These are phyloP conservation scores for Stegostoma tigrinum DNA, from an alignment of 2,113 vertebrate genomes.

Conservation along the genomic window DNA sequence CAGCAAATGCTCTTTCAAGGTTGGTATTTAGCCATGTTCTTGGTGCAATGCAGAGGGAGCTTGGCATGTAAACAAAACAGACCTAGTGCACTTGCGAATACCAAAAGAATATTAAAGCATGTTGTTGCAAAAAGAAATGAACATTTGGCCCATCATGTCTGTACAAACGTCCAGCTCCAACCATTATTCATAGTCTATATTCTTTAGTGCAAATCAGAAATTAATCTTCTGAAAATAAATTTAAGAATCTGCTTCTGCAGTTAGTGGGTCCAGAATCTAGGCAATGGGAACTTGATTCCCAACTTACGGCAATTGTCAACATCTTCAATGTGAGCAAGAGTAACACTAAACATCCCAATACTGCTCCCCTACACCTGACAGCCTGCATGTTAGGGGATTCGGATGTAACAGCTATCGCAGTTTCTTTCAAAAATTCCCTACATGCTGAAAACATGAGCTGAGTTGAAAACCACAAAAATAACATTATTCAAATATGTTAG, in stretches of 20 bases:
- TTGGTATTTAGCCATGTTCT: not conserved
- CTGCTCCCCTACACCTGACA: not conserved
- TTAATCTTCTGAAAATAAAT: not conserved
- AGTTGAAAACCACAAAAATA: no score
- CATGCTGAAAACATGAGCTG: no score
- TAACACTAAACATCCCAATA: not conserved
- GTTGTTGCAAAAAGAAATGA: not conserved
- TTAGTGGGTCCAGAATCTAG: not conserved
- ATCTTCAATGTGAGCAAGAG: not conserved
- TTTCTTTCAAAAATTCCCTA: no score
- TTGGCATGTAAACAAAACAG: not conserved
- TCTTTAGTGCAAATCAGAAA: not conserved
- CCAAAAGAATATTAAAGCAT: not conserved
- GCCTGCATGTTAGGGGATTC: no score
- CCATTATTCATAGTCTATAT: not conserved
- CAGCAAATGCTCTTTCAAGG: not conserved
- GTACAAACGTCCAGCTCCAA: not conserved
- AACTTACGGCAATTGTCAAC: not conserved
- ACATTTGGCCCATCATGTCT: not conserved
- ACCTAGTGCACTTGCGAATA: not conserved
- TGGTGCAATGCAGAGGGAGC: not conserved
- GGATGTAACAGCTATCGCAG: no score
- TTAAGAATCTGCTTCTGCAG: not conserved
- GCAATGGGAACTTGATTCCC: not conserved
- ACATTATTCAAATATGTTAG: no score